Evolutionary conservation across 2,113 vertebrate genomes (phyloP).

Genomic region (Lampris incognitus): DNA sequence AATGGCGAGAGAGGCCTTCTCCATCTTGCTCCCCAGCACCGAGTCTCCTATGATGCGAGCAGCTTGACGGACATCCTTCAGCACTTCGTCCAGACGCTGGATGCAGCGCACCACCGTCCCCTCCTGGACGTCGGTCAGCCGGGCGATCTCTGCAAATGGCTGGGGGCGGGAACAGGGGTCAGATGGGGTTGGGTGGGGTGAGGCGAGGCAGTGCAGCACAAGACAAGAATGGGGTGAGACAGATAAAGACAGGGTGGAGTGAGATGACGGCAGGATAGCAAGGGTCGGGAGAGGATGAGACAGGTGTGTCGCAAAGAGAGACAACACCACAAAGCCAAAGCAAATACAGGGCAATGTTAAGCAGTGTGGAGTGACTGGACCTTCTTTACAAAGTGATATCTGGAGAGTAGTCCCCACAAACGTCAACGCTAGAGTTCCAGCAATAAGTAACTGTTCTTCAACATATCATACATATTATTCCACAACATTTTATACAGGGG

Average conservation of each 20-base stretch:
- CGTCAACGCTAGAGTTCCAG: too few relatives aligned
- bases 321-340: too few relatives aligned
- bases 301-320: too few relatives aligned
- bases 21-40: slow-evolving; percentile 92
- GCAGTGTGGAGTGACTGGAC: too few relatives aligned
- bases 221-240: background rate
- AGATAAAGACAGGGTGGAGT: slow-evolving; percentile 41
- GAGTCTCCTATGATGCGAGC: slow-evolving; percentile 92
- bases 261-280: background rate
- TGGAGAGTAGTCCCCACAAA: too few relatives aligned
- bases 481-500: too few relatives aligned
- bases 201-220: background rate
- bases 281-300: too few relatives aligned
- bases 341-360: too few relatives aligned
- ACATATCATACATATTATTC: too few relatives aligned
- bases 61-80: slow-evolving; percentile 89
- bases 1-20: slow-evolving; percentile 88
- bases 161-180: slow-evolving; percentile 31
- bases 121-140: slow-evolving; percentile 90
- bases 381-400: too few relatives aligned
- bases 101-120: slow-evolving; percentile 93
- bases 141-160: slow-evolving; percentile 92
- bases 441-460: too few relatives aligned
- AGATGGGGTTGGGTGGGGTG: background rate
- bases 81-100: slow-evolving; percentile 92